Evolutionary conservation across 2,113 vertebrate genomes (phyloP), one percentile per base, ranked within the genome.

Genomic region (Pterocles gutturalis): DNA sequence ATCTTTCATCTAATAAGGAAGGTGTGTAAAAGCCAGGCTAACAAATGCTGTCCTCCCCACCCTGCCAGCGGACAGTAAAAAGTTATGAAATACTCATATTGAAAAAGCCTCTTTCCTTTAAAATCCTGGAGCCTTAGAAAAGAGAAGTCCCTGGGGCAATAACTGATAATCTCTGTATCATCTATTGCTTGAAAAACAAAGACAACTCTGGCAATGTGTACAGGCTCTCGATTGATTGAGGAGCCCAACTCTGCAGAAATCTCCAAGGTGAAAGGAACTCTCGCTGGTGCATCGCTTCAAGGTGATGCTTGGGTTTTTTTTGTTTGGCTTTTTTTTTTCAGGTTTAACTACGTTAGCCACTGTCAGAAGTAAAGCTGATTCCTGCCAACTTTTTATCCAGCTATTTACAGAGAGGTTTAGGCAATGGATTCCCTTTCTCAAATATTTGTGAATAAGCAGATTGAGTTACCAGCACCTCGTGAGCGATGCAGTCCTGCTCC

Each of bases 361-460:
- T 85, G 69, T 24, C 41, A 80, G 83, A 46, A 57, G 65, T 36
- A 81, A 92, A 83, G 83, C 60, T 66, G n/a, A 71, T 22, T 80
- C 69, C 67, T 95, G 93, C 66, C 91, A 92, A 54, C 24, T 60
- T 76, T 48, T 49, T 7, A 91, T 66, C 72, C 4, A 19, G 73
- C 54, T 93, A 21, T 96, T 97, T 95, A 87, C 80, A 84, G 77
- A 95, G 90, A 21, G 15, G 12, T 70, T 96, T 26, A 84, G 83
- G 69, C 66, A 77, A 53, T 3, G 24, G 69, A 86, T 45, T 33
- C 43, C 25, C 29, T 67, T 67, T 58, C 95, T 96, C 90, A 96
- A 87, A 91, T 94, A 93, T 96, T 95, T 95, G 95, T 77, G 93
- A 95, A 87, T 82, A 93, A 97, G 90, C 80, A 95, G 87, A 90